Evolutionary conservation across 2,888 invertebrate species (phyloP).

Genomic region (Cylloceria caligata): DNA sequence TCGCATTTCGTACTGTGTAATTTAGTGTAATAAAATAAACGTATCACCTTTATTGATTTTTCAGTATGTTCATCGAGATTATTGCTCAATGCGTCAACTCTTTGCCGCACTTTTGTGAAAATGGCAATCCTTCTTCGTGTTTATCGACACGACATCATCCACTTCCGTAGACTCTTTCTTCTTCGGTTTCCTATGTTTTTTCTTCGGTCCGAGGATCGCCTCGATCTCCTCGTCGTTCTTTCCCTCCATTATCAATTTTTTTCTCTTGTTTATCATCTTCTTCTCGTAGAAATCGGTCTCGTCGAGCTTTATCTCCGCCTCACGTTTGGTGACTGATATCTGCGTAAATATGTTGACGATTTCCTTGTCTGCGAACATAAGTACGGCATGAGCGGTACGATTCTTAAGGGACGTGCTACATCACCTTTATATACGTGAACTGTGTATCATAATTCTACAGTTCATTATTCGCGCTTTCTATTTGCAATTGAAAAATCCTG

Average conservation of each 20-base stretch:
- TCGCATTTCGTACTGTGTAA: constrained; percentile 54
- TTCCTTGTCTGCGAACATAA: constrained; percentile 89
- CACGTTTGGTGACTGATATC: constrained; percentile 95
- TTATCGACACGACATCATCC: constrained; percentile 32
- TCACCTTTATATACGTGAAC: too few relatives aligned
- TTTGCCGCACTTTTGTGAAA: constrained; percentile 25
- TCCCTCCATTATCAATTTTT: constrained; percentile 94
- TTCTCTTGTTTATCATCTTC: constrained; percentile 93
- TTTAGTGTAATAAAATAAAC: constrained; percentile 51
- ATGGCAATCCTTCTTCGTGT: constrained; percentile 30
- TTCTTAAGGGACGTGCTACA: neutral
- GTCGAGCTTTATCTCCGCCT: constrained; percentile 96
- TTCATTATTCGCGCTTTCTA: too few relatives aligned
- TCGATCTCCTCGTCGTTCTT: constrained; percentile 93
- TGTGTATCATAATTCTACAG: too few relatives aligned
- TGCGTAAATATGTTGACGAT: constrained; percentile 96
- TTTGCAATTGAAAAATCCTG: too few relatives aligned
- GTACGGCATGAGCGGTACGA: constrained; percentile 1
- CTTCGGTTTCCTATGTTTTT: constrained; percentile 77
- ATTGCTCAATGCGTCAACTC: constrained; percentile 19
- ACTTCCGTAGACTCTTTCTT: constrained; percentile 64
- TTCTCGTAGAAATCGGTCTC: constrained; percentile 96
- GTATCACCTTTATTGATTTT: constrained; percentile 6
- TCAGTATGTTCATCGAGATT: neutral
- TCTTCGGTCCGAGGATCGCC: constrained; percentile 84